Conservation (phyloP, 2,797 vertebrate genomes). For the Anniella stebbinsi region DNA sequence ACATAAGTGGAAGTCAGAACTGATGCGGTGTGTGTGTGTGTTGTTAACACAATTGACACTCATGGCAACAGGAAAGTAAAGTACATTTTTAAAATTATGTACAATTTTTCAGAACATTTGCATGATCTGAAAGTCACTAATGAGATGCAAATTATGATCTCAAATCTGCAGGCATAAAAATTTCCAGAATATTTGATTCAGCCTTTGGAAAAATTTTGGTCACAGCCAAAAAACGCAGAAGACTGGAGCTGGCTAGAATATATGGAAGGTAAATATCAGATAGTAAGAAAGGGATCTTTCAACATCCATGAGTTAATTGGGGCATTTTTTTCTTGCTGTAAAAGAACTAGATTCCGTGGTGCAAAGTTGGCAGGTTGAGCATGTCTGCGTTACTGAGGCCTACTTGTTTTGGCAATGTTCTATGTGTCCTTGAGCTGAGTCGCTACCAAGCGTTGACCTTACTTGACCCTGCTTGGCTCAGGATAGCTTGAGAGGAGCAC, state of each 20-base stretch:
- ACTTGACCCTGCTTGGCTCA: not conserved
- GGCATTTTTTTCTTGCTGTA: not conserved
- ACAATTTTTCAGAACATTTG: not conserved
- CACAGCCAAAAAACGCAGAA: not conserved
- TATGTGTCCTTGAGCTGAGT: accelerated
- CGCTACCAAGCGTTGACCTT: accelerated
- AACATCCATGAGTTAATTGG: accelerated
- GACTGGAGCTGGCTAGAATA: not conserved
- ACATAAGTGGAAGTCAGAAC: not conserved
- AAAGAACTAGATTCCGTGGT: not conserved
- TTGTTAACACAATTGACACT: not conserved
- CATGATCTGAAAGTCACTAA: not conserved
- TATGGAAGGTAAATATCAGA: not conserved
- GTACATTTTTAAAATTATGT: not conserved
- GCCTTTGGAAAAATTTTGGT: not conserved
- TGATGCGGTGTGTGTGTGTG: not conserved
- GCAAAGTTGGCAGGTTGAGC: not conserved
- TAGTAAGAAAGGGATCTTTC: not conserved
- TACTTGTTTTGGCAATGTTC: accelerated
- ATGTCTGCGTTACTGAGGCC: not conserved
- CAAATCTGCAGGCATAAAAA: not conserved
- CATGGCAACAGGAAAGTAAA: not conserved
- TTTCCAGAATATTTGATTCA: not conserved
- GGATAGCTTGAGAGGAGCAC: not conserved
- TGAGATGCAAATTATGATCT: not conserved